A percentile compares a stretch with the other conserved stretches of the same genome.
phyloP scores from a whole-genome alignment of 2,113 vertebrate species.

The Larimichthys crocea region DNA sequence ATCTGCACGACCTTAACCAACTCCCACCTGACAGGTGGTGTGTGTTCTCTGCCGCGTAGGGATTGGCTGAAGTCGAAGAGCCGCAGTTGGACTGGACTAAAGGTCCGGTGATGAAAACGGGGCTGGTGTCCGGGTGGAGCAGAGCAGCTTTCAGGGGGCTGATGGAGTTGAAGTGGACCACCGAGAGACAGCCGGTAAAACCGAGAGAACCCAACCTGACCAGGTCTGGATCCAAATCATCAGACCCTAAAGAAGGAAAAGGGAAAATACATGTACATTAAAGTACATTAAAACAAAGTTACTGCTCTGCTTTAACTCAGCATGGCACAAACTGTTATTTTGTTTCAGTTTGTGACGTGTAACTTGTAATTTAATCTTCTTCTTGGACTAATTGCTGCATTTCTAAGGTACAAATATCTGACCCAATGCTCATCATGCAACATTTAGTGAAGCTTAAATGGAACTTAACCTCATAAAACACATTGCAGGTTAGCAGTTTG shows the following conservation, averaged over 20 bases:
- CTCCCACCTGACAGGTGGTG: conserved; percentile 90
- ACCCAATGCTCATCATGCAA: no score
- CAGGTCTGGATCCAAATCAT: conserved; percentile 86
- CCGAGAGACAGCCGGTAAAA: conserved; percentile 93
- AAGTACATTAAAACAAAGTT: no score
- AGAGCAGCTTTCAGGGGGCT: conserved; percentile 92
- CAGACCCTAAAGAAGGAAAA: conserved; percentile 48
- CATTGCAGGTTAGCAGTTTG: no score
- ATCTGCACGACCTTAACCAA: not conserved
- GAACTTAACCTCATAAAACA: no score
- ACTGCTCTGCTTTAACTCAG: no score
- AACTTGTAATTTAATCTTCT: no score
- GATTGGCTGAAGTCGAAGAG: conserved; percentile 82
- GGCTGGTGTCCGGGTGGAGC: conserved; percentile 81
- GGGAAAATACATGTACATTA: no score
- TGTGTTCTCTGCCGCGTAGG: conserved; percentile 88
- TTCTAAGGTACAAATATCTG: no score
- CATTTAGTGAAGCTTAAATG: no score
- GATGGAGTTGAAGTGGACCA: conserved; percentile 90
- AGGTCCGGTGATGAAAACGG: conserved; percentile 85
- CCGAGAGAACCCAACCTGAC: conserved; percentile 86
- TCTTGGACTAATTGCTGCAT: no score
- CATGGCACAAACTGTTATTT: no score
- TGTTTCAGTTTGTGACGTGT: no score
- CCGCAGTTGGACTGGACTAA: conserved; percentile 89